Conservation (phyloP, 2,888 invertebrate genomes). For the Lycia hirtaria region DNA sequence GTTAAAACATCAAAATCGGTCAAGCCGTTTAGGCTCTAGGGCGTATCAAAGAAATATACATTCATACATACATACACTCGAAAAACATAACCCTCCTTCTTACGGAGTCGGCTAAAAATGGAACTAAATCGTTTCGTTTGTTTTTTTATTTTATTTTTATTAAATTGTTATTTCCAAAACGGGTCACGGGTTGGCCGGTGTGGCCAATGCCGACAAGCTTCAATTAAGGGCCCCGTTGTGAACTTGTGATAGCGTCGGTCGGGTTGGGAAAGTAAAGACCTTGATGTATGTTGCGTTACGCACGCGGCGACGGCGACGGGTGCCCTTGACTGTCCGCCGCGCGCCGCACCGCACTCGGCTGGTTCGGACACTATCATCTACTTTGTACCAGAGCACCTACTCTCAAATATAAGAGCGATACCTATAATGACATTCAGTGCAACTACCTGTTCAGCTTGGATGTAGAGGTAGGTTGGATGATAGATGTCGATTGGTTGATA, state of each 20-base stretch:
- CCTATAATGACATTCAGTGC: neutral
- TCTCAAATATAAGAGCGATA: neutral
- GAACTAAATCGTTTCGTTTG: too few species aligned
- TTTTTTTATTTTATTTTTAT: neutral
- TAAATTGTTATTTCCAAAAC: constrained; percentile 1
- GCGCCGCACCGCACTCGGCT: too few species aligned
- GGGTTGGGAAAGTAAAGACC: constrained; percentile 79
- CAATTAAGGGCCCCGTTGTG: constrained; percentile 31
- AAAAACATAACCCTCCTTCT: too few species aligned
- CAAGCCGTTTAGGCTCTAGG: too few species aligned
- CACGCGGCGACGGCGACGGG: constrained; percentile 64
- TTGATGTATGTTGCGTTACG: constrained; percentile 58
- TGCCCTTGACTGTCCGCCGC: constrained; percentile 65
- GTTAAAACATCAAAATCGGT: too few species aligned
- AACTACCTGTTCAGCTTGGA: too few species aligned
- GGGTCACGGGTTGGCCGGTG: neutral
- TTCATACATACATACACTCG: too few species aligned
- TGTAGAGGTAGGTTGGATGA: neutral
- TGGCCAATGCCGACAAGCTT: constrained; percentile 29
- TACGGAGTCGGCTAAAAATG: too few species aligned
- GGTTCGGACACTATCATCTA: constrained; percentile 48
- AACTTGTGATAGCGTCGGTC: constrained; percentile 49
- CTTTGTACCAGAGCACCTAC: neutral
- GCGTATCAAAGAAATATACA: too few species aligned
- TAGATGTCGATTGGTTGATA: too few species aligned